These are phyloP conservation scores for Pempheris klunzingeri DNA, from an alignment of 2,797 vertebrate genomes.

Conservation along the genomic window DNA sequence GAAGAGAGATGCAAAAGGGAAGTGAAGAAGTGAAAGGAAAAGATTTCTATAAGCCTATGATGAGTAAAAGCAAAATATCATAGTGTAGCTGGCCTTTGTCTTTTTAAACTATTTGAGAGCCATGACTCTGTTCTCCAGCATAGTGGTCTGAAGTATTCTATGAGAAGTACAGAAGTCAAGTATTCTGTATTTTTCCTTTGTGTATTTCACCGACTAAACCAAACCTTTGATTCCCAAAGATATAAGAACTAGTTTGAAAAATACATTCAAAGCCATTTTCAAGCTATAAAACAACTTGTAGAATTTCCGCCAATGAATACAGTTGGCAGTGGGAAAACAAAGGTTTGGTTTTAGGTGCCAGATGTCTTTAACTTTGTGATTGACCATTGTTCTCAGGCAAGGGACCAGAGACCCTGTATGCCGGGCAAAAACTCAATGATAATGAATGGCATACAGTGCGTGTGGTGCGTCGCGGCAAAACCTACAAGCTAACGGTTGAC, in stretches of 20 bases:
- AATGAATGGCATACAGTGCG: constrained; percentile 99
- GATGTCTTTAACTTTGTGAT: constrained; percentile 88
- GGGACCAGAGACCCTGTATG: constrained; percentile 98
- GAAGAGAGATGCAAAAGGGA: not conserved
- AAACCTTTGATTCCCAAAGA: constrained; percentile 79
- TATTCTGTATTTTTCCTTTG: constrained; percentile 37
- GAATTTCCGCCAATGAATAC: not conserved
- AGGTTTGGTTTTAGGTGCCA: constrained; percentile 82
- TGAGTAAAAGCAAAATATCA: constrained; percentile 78
- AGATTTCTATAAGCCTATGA: constrained; percentile 60
- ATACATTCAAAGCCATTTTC: not conserved
- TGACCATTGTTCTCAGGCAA: constrained; percentile 93
- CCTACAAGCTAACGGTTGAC: constrained; percentile 97
- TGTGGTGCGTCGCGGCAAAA: constrained; percentile 97
- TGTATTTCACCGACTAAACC: constrained; percentile 70
- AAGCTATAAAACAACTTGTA: constrained; percentile 4
- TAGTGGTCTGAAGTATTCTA: constrained; percentile 22
- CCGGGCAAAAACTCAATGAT: constrained; percentile 99
- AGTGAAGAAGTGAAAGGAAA: constrained; percentile 20
- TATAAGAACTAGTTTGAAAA: constrained; percentile 7
- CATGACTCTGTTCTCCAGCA: constrained; percentile 7
- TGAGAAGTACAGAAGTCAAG: constrained; percentile 33
- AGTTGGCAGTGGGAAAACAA: constrained; percentile 75
- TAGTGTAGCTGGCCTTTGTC: not conserved
- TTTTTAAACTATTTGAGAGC: constrained; percentile 19